Conservation (phyloP, 2,888 invertebrate species). For the Meiosimyza decipiens region DNA sequence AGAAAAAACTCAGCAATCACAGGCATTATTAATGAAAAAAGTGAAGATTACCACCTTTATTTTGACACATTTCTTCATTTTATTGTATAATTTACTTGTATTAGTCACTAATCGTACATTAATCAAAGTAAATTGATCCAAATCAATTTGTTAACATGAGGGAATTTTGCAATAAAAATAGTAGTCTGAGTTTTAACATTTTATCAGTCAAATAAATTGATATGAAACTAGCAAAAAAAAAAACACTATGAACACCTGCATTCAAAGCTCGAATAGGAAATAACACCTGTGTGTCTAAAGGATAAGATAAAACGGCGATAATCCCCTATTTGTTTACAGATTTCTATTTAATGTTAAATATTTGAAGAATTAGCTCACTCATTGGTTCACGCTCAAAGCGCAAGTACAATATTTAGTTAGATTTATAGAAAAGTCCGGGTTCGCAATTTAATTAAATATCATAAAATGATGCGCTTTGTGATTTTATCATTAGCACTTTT, state of each 20-base stretch:
- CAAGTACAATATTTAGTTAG: not conserved
- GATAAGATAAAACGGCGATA: not conserved
- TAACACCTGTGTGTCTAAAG: not conserved
- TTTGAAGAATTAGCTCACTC: not conserved
- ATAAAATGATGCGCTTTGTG: conserved; percentile 8
- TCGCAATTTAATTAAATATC: not conserved
- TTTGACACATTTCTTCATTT: too few species aligned
- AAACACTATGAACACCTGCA: conserved; percentile 2
- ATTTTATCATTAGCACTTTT: conserved; percentile 13
- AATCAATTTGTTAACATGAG: too few species aligned
- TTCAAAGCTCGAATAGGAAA: not conserved
- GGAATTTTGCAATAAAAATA: too few species aligned
- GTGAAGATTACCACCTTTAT: too few species aligned
- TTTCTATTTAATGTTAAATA: not conserved
- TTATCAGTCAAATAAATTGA: conserved; percentile 7
- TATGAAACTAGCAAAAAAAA: not conserved
- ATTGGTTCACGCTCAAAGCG: not conserved
- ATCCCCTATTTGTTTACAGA: not conserved
- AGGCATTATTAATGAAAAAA: too few species aligned
- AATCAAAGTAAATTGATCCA: too few species aligned
- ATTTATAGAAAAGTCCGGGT: too few species aligned
- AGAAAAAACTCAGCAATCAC: too few species aligned
- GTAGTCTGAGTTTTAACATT: too few species aligned
- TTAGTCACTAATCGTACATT: too few species aligned
- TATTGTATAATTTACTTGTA: too few species aligned